Conservation (phyloP, 1,140 invertebrate species). For the Meteorus sp. region DNA sequence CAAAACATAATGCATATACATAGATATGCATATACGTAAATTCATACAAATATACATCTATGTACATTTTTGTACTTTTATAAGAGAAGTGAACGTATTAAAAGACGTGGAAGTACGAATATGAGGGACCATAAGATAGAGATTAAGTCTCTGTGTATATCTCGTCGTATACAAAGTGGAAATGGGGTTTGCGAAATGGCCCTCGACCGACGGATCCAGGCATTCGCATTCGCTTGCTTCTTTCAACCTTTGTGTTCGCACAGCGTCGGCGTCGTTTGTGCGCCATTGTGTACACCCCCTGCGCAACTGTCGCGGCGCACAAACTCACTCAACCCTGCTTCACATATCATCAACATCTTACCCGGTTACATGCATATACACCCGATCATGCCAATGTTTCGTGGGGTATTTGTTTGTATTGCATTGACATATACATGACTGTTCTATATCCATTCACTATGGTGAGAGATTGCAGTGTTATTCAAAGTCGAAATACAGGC, state of each 20-base stretch:
- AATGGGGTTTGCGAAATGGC: slow-evolving; percentile 34
- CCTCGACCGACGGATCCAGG: slow-evolving; percentile 10
- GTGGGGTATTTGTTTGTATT: no score
- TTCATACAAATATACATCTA: no score
- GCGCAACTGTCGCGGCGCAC: slow-evolving; percentile 22
- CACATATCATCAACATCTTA: no score
- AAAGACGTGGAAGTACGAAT: background rate
- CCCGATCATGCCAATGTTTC: no score
- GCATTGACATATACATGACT: no score
- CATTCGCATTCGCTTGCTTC: slow-evolving; percentile 9
- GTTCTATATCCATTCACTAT: no score
- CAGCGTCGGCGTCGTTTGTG: slow-evolving; percentile 26
- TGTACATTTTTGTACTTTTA: no score
- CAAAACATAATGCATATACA: background rate
- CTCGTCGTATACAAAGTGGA: slow-evolving; percentile 31
- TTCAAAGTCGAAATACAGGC: no score
- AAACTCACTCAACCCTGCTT: background rate
- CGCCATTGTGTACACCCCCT: slow-evolving; percentile 22
- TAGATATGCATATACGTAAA: no score
- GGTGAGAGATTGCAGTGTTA: no score
- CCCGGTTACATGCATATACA: slow-evolving; percentile 1
- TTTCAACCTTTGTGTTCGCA: no score
- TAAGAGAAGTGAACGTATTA: background rate
- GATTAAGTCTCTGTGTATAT: slow-evolving; percentile 2
- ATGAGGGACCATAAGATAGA: slow-evolving; percentile 4